These are phyloP conservation scores for Invenusta paracnida DNA, from an alignment of 2,888 invertebrate species.

Conservation along the genomic window DNA sequence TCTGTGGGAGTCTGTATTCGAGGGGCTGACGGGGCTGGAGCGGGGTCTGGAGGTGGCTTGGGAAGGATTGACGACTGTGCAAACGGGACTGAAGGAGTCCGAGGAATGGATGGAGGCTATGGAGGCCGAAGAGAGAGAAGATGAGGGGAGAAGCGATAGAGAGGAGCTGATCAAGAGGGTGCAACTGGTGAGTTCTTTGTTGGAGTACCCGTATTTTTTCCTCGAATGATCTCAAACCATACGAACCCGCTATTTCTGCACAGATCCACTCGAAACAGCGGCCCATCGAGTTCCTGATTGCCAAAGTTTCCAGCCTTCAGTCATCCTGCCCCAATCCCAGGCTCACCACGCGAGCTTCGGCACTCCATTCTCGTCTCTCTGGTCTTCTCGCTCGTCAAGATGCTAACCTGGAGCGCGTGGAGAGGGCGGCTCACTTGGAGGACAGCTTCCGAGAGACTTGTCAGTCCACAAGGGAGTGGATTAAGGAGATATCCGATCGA, in stretches of 20 bases:
- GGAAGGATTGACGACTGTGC: background rate
- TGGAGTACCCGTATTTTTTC: background rate
- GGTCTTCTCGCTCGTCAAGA: background rate
- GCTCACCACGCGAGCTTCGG: background rate
- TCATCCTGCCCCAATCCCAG: background rate
- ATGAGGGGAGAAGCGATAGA: background rate
- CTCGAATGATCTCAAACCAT: background rate
- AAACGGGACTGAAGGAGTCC: background rate
- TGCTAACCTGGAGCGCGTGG: background rate
- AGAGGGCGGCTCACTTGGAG: background rate
- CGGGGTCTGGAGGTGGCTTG: background rate
- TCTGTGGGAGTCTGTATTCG: background rate
- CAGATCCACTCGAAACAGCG: background rate
- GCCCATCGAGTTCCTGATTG: background rate
- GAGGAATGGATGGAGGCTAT: background rate
- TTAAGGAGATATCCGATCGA: slow-evolving; percentile 82
- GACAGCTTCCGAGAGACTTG: background rate
- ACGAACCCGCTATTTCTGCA: background rate
- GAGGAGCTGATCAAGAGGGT: background rate
- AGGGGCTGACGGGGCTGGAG: background rate
- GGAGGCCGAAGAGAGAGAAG: background rate
- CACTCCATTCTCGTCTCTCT: background rate
- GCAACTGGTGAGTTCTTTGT: background rate
- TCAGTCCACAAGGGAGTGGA: slow-evolving; percentile 63
- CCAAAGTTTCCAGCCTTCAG: background rate